Percentiles rank a stretch among this genome's conserved stretches.
Evolutionary conservation across 2,888 invertebrate species (phyloP).

Genomic region (Pherbina coryleti): DNA sequence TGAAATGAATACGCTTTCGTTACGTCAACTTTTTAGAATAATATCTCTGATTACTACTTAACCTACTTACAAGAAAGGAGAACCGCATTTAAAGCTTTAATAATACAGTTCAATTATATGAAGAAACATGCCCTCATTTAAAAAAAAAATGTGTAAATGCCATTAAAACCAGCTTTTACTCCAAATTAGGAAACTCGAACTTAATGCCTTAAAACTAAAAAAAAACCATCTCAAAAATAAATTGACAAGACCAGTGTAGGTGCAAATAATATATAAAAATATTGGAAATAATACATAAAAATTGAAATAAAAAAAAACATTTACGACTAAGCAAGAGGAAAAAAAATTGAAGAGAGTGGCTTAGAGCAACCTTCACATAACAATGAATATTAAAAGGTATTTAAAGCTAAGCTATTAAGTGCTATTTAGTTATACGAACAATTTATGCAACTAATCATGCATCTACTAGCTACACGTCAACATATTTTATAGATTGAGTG

Average conservation of each 20-base stretch:
- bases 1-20: neutral
- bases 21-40: neutral
- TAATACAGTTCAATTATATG: neutral
- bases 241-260: no score
- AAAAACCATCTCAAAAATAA: neutral
- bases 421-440: no score
- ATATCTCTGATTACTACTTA: neutral
- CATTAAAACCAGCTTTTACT: neutral
- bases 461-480: neutral
- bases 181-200: conserved; percentile 23
- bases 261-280: no score
- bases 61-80: conserved; percentile 3
- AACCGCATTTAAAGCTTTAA: neutral
- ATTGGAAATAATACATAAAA: no score
- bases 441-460: neutral
- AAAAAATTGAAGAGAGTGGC: no score
- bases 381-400: no score
- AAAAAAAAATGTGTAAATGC: neutral
- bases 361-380: no score
- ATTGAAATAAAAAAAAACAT: no score
- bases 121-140: neutral
- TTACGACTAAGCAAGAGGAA: no score
- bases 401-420: no score
- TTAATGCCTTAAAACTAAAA: neutral
- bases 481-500: neutral